phyloP scores from a whole-genome alignment of 2,797 vertebrate genomes.

The Channa striata region DNA sequence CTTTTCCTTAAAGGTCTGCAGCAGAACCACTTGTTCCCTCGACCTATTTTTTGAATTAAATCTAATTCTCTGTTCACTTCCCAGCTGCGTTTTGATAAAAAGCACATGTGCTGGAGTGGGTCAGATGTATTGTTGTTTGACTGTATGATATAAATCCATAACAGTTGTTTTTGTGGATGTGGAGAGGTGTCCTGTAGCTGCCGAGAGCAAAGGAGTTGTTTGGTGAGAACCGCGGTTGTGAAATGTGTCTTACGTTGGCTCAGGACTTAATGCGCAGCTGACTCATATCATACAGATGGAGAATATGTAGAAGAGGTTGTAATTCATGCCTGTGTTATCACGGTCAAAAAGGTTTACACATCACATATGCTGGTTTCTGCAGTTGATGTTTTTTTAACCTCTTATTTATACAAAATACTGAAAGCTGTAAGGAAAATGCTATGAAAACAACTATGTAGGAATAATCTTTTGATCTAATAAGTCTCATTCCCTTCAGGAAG shows the following conservation, averaged over 20 bases:
- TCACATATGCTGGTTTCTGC: conserved; percentile 14
- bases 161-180: conserved; percentile 52
- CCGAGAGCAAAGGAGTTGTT: conserved; percentile 40
- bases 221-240: conserved; percentile 21
- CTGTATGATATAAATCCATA: conserved; percentile 56
- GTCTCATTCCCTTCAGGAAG: no score
- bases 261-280: conserved; percentile 30
- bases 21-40: conserved; percentile 40
- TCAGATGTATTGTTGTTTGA: conserved; percentile 50
- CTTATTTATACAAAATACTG: conserved; percentile 5
- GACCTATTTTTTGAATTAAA: conserved; percentile 51
- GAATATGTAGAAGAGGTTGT: conserved; percentile 38
- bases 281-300: conserved; percentile 36
- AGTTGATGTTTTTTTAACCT: conserved; percentile 16
- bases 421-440: background rate
- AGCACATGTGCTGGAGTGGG: conserved; percentile 69
- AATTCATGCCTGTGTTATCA: conserved; percentile 46
- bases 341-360: conserved; percentile 26
- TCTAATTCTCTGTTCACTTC: conserved; percentile 53
- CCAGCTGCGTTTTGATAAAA: conserved; percentile 69
- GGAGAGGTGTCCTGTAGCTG: conserved; percentile 32
- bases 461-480: no score
- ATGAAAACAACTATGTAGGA: no score
- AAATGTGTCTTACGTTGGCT: conserved; percentile 42
- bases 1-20: conserved; percentile 12